These are phyloP conservation scores for Lipophrys pholis DNA, from an alignment of 2,113 vertebrate genomes.

Conservation along the genomic window DNA sequence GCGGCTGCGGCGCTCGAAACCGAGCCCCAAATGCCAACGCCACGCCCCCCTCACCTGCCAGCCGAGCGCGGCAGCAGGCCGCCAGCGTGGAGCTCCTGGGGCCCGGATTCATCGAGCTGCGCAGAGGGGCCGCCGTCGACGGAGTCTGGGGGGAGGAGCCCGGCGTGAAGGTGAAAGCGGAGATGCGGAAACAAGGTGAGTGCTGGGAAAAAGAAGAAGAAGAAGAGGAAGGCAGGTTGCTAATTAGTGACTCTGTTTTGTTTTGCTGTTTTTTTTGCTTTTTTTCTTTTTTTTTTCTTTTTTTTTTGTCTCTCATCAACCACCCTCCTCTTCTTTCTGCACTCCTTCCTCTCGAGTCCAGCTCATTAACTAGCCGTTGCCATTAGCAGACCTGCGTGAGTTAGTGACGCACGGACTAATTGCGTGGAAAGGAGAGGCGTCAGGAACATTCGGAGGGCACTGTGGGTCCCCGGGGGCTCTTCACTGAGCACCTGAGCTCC, in stretches of 20 bases:
- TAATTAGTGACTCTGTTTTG: slow-evolving; percentile 80
- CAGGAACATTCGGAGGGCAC: slow-evolving; percentile 71
- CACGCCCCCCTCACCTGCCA: slow-evolving; percentile 81
- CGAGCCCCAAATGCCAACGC: slow-evolving; percentile 25
- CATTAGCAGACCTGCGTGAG: slow-evolving; percentile 78
- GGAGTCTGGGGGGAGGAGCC: slow-evolving; percentile 69
- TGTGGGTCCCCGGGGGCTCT: slow-evolving; percentile 59
- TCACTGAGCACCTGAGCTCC: slow-evolving; percentile 78
- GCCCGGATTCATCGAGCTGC: slow-evolving; percentile 79
- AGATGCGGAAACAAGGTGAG: slow-evolving; percentile 80
- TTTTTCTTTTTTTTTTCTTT: slow-evolving; percentile 59
- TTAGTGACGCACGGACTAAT: slow-evolving; percentile 83
- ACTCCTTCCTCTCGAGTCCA: slow-evolving; percentile 66
- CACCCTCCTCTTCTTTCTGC: background rate
- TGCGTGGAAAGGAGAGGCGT: slow-evolving; percentile 82
- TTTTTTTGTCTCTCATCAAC: slow-evolving; percentile 58
- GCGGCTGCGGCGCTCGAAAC: slow-evolving; percentile 68
- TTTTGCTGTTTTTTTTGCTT: slow-evolving; percentile 56
- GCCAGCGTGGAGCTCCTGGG: slow-evolving; percentile 19
- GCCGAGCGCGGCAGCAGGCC: slow-evolving; percentile 35
- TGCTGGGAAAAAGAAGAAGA: background rate
- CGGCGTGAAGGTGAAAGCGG: slow-evolving; percentile 68
- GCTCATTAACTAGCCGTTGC: slow-evolving; percentile 86
- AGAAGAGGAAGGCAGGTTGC: slow-evolving; percentile 61
- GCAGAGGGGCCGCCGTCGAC: slow-evolving; percentile 60